Base-by-base conservation (phyloP, 2,797 vertebrate species). In the Lepilemur septentrionalis region DNA sequence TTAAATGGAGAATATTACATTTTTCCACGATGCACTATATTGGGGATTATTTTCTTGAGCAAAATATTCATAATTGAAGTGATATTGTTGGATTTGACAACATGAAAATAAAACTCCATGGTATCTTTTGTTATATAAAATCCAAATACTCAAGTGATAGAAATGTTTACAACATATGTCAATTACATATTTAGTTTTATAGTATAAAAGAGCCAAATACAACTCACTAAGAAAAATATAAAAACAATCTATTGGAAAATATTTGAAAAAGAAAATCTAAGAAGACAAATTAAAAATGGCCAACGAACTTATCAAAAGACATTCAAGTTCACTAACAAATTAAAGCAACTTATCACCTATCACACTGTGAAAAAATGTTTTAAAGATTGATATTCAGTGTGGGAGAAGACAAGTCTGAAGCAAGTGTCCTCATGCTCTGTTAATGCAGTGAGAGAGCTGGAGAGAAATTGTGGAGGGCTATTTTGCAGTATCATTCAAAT, bases 61-160 rank as follows among this genome's bases (percentile, higher is more conserved):
- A 67, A 81, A 95, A 95, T 50, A 82, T n/a, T 70, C 59, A 83
- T n/a, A 82, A 83, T 83, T 32, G 38, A 92, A 70, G 43, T 6
- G 41, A 59, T 73, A 22, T 41, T 63, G 14, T 73, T 90, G 22
- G 41, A 65, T 81, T 55, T 79, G 43, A 84, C 43, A 43, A 78
- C 17, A 41, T 70, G 18, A 76, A 92, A 95, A 95, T 69, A 69
- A 78, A 79, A 72, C 2, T 43, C 57, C 73, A 10, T 94, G 17
- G 6, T 55, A 57, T 72, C 12, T 48, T 96, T 92, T 84, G 4
- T 83, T 35, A 43, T 59, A 65, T 57, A 59, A 73, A 89, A 67
- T 59, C 73, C 63, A 92, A 73, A 55, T 23, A 23, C 7, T 32
- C n/a, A 32, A 84, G 32, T 30, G 23, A 59, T 23, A 80, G 38